Base-by-base conservation (phyloP, 2,888 invertebrate genomes). In the Sphaeridia pumilis region DNA sequence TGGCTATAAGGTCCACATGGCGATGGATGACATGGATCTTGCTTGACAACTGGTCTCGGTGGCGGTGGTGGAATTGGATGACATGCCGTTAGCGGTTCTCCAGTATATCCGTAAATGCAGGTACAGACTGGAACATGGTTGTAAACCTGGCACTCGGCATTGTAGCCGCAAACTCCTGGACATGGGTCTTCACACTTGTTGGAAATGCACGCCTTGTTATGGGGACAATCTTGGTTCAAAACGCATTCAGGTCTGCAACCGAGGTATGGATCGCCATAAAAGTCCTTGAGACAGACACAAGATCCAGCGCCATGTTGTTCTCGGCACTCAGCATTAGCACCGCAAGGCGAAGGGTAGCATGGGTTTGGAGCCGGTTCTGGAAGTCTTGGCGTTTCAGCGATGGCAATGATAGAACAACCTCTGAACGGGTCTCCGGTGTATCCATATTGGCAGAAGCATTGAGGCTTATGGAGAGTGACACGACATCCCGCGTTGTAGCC, bases 111-210 rank as follows among this genome's bases (percentile, higher is more conserved):
- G 57, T 80, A 79, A 59, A 80, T 78, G 66, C 86, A 86, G 1
- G 81, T 80, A 68, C 86, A 86, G 38, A 84, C 80, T 3, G 89
- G 87, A 49, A 83, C 80, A 70, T 90, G 89, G 70, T 87, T 85
- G 64, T 80, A 76, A 2, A 88, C 85, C 49, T 79, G 79, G 69
- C 89, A 89, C 70, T 84, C 80, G 3, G 87, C 84, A 49, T 63
- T 60, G 7, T 49, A 21, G 3, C 50, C 52, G 41, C 49, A 50
- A n/a, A 63, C 57, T 24, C 64, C 65, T 10, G 58, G 59, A 55
- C 69, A 69, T 2, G 68, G 68, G 52, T 88, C 83, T 60, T 76
- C 75, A 52, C 69, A 71, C 45, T 67, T 66, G 41, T 66, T 66
- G 41, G 60, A 64, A 38, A 69, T 61, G 56, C 70, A 71, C 20